A percentile compares a stretch with the other conserved stretches of the same genome.
Conservation (phyloP, 2,888 invertebrate species). For the Celastrina argiolus region DNA sequence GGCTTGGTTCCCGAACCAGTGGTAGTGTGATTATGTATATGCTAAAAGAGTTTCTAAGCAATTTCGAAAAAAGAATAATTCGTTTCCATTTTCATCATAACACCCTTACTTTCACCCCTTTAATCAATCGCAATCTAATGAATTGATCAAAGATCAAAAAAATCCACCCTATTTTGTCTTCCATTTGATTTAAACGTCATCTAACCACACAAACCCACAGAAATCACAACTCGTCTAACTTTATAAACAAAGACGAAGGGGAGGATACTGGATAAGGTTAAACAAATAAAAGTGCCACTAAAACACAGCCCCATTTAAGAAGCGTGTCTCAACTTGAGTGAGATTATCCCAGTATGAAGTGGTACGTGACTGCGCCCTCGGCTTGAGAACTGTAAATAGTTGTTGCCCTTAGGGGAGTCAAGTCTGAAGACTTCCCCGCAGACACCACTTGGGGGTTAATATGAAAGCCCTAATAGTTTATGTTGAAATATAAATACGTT, state of each 20-base stretch:
- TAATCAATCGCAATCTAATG: too few species aligned
- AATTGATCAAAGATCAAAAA: too few species aligned
- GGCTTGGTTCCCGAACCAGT: too few species aligned
- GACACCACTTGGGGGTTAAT: constrained; percentile 5
- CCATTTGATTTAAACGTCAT: background rate
- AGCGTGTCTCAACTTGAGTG: constrained; percentile 12
- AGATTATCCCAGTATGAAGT: constrained; percentile 14
- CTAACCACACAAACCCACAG: background rate
- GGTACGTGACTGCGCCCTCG: constrained; percentile 14
- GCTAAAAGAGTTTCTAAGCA: too few species aligned
- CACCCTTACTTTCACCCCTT: too few species aligned
- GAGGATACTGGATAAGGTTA: background rate
- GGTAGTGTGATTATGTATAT: too few species aligned
- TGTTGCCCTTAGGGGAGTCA: constrained; percentile 18
- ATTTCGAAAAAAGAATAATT: too few species aligned
- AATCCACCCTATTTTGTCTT: background rate
- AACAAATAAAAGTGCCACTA: constrained; percentile 6
- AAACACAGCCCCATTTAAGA: background rate
- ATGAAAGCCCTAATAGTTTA: background rate
- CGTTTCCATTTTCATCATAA: background rate
- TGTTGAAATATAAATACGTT: too few species aligned
- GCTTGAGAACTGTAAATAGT: constrained; percentile 23
- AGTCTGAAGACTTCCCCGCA: constrained; percentile 8
- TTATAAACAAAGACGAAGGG: background rate
- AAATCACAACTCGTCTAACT: background rate